A percentile compares a stretch with the other conserved stretches of the same genome.
Evolutionary conservation across 1,140 invertebrate genomes (phyloP).

Genomic region (Papilio helenus): DNA sequence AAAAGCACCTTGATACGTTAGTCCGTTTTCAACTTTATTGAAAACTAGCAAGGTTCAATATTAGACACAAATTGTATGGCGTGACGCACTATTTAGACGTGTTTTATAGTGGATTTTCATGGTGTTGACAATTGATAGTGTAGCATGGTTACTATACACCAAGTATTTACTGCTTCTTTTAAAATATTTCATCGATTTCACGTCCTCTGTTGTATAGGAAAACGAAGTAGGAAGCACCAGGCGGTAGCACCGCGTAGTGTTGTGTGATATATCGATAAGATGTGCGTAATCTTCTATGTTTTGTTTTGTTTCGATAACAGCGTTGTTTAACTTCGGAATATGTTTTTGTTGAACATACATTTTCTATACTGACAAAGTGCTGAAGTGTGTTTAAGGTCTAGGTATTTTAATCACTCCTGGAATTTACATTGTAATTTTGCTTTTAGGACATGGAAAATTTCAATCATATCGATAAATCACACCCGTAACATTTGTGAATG

Average conservation of each 20-base stretch:
- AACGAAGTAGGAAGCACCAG: background rate
- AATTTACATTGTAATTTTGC: too few species aligned
- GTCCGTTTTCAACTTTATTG: background rate
- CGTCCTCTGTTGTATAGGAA: background rate
- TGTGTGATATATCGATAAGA: background rate
- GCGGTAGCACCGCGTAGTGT: background rate
- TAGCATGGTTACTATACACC: background rate
- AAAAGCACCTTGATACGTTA: background rate
- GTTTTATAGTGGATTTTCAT: constrained; percentile 1
- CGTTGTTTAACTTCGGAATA: background rate
- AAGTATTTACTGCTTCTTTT: background rate
- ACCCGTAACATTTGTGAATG: background rate
- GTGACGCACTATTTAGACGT: background rate
- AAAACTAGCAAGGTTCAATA: background rate
- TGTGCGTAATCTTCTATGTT: background rate
- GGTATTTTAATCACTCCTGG: too few species aligned
- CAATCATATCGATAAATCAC: background rate
- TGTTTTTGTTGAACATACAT: background rate
- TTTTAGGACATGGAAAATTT: background rate
- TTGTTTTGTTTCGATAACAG: background rate
- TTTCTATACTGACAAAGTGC: too few species aligned
- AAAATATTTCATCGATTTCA: background rate
- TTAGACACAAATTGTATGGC: background rate
- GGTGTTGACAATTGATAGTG: background rate
- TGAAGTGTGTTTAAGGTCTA: too few species aligned